Percentiles rank a stretch among this genome's conserved stretches.
Conservation (phyloP, 2,113 vertebrate species). For the Gavialis gangeticus region DNA sequence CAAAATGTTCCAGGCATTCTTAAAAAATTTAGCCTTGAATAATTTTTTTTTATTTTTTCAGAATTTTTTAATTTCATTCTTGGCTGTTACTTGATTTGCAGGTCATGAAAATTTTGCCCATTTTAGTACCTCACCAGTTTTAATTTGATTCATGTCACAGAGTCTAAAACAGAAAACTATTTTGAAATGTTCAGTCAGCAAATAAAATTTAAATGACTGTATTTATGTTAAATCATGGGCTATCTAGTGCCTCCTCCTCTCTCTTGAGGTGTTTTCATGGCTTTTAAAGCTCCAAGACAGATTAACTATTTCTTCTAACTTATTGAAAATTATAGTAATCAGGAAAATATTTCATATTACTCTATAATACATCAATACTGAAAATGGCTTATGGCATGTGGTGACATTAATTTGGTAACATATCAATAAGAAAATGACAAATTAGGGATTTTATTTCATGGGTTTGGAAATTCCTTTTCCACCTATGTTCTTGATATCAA, state of each 20-base stretch:
- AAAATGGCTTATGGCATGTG: background rate
- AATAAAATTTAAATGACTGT: constrained; percentile 27
- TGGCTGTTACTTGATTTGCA: background rate
- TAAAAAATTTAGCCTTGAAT: background rate
- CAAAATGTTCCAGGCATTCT: background rate
- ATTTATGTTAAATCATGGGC: background rate
- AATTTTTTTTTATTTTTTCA: background rate
- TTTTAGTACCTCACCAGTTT: background rate
- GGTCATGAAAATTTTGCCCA: background rate
- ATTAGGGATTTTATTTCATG: constrained; percentile 51
- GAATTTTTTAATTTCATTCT: constrained; percentile 17
- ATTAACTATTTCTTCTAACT: background rate
- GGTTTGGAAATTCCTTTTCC: constrained; percentile 1
- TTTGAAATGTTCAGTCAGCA: constrained; percentile 39
- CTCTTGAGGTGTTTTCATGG: background rate
- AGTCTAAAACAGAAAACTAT: background rate
- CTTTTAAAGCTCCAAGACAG: background rate
- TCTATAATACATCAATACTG: background rate
- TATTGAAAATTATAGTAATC: background rate
- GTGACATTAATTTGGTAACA: constrained; percentile 56
- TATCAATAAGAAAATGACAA: constrained; percentile 36
- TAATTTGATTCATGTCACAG: background rate
- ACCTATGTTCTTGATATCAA: background rate
- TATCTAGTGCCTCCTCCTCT: background rate
- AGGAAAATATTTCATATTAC: background rate